Conservation (phyloP, 1,140 invertebrate species). For the Calephelis virginiensis region DNA sequence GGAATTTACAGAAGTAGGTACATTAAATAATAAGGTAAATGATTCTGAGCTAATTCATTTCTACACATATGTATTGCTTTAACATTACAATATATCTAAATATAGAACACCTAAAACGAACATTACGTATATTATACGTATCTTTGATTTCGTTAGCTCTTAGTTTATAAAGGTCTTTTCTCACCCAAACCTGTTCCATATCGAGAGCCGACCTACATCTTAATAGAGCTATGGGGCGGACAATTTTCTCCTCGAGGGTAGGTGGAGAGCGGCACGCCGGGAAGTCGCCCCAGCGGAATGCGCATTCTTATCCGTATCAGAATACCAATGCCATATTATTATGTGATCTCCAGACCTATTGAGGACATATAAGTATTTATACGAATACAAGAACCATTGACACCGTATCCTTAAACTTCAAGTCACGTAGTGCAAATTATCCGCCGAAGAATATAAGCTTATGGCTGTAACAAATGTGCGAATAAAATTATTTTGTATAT, state of each 20-base stretch:
- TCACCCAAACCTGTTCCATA: background rate
- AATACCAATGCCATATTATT: constrained; percentile 74
- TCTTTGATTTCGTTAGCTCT: too few species aligned
- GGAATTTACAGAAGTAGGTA: too few species aligned
- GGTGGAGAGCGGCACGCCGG: constrained; percentile 45
- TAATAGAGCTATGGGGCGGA: constrained; percentile 15
- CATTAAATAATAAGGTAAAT: too few species aligned
- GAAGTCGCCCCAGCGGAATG: constrained; percentile 64
- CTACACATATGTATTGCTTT: too few species aligned
- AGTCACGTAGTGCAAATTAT: constrained; percentile 53
- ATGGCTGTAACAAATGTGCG: constrained; percentile 2
- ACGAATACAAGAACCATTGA: constrained; percentile 49
- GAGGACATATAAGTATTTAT: constrained; percentile 43
- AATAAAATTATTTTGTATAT: constrained; percentile 4
- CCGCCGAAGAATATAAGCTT: constrained; percentile 25
- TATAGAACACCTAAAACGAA: too few species aligned
- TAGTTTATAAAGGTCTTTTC: background rate
- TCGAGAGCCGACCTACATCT: constrained; percentile 9
- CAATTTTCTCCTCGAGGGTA: constrained; percentile 23
- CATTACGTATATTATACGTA: too few species aligned
- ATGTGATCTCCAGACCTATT: constrained; percentile 64
- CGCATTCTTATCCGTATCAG: constrained; percentile 61
- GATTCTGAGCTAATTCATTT: too few species aligned
- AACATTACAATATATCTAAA: too few species aligned
- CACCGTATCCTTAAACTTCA: constrained; percentile 46